Evolutionary conservation across 2,113 vertebrate genomes (phyloP).

Genomic region (Zosterops borbonicus): DNA sequence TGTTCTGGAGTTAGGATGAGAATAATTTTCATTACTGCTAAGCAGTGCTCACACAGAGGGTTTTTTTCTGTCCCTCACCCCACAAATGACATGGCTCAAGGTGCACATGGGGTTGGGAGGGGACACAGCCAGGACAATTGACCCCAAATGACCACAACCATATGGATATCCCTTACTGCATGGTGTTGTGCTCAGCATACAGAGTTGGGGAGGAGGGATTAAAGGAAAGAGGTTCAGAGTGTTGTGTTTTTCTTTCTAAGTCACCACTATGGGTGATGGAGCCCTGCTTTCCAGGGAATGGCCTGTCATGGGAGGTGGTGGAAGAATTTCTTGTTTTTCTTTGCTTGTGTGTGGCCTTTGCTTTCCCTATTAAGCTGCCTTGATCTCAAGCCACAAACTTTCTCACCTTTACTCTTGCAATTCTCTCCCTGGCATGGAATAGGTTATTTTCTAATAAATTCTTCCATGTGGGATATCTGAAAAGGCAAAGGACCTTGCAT

Average conservation of each 20-base stretch:
- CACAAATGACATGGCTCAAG: not conserved
- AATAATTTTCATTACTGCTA: not conserved
- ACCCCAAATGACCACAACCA: fast-evolving
- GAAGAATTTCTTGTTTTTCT: not conserved
- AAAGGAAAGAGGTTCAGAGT: not conserved
- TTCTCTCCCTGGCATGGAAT: not conserved
- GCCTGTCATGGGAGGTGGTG: not conserved
- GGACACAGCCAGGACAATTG: not conserved
- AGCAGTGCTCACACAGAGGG: not conserved
- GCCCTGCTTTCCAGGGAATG: not conserved
- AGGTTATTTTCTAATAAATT: conserved; percentile 7
- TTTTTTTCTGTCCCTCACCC: not conserved
- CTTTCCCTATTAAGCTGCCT: not conserved
- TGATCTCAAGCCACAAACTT: not conserved
- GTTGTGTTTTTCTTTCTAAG: not conserved
- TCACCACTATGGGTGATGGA: fast-evolving
- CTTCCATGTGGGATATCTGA: not conserved
- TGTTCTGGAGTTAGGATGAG: not conserved
- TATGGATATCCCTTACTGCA: fast-evolving
- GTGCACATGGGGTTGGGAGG: fast-evolving
- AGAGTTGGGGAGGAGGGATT: not conserved
- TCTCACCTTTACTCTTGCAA: not conserved
- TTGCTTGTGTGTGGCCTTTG: not conserved
- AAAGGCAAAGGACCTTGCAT: not conserved
- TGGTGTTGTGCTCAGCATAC: fast-evolving